Evolutionary conservation across 2,888 invertebrate genomes (phyloP).

Genomic region (Dasysyrphus tricinctus): DNA sequence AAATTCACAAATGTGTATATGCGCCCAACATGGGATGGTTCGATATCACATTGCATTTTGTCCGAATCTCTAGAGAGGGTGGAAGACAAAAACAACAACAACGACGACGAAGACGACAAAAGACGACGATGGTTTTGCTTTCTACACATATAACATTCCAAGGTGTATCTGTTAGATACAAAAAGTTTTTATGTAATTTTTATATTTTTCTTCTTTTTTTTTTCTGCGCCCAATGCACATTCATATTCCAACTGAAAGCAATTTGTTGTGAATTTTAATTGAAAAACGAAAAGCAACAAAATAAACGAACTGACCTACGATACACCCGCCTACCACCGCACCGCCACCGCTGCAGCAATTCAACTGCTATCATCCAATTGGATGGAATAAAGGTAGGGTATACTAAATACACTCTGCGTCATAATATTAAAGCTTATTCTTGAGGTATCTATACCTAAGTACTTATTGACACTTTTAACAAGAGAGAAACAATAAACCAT

Average conservation of each 20-base stretch:
- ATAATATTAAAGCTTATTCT: neutral
- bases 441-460: too few relatives aligned
- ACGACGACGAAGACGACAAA: conserved; percentile 28
- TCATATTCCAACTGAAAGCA: conserved; percentile 65
- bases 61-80: conserved; percentile 22
- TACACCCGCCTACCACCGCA: conserved; percentile 12
- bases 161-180: conserved; percentile 69
- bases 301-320: conserved; percentile 73
- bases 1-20: conserved; percentile 48
- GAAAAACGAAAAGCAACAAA: conserved; percentile 49
- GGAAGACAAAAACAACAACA: conserved; percentile 7
- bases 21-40: conserved; percentile 30
- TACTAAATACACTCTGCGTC: neutral
- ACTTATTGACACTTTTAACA: too few relatives aligned
- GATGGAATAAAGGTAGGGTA: conserved; percentile 57
- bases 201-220: conserved; percentile 21
- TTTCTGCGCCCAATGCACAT: conserved; percentile 46
- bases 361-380: conserved; percentile 42
- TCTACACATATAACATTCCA: conserved; percentile 64
- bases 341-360: neutral
- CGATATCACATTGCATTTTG: conserved; percentile 40
- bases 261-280: conserved; percentile 75
- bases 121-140: conserved; percentile 9
- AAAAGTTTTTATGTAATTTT: conserved; percentile 43
- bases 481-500: too few relatives aligned